Evolutionary conservation across 2,888 invertebrate species (phyloP).

Genomic region (Trichopoda pennipes): DNA sequence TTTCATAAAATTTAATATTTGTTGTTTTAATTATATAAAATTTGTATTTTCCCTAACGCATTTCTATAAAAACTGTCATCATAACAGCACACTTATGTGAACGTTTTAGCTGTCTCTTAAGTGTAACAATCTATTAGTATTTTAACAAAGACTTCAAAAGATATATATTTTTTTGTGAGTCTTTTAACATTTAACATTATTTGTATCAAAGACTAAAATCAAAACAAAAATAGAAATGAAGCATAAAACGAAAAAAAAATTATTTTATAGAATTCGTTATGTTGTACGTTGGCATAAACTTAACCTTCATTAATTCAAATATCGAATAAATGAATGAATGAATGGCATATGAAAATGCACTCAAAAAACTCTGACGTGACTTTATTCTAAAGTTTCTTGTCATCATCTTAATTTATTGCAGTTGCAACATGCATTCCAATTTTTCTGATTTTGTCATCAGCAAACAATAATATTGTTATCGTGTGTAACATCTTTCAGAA

Average conservation of each 20-base stretch:
- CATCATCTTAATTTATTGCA: slow-evolving; percentile 50
- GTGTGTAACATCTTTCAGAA: slow-evolving; percentile 28
- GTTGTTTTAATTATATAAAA: no score
- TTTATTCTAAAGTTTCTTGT: slow-evolving; percentile 26
- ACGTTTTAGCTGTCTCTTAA: background rate
- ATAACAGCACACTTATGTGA: background rate
- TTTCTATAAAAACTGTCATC: slow-evolving; percentile 8
- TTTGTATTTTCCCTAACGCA: background rate
- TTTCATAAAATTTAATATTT: no score
- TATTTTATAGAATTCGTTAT: background rate
- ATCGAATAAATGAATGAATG: no score
- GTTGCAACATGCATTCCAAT: slow-evolving; percentile 56
- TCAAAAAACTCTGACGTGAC: slow-evolving; percentile 23
- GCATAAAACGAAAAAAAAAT: background rate
- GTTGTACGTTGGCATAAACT: slow-evolving; percentile 39
- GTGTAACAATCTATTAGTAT: background rate
- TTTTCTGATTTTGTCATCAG: slow-evolving; percentile 45
- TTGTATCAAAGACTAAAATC: background rate
- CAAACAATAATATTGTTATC: slow-evolving; percentile 22
- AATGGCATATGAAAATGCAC: background rate
- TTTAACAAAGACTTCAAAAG: background rate
- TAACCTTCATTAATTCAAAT: no score
- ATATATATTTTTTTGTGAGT: background rate
- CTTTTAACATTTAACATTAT: slow-evolving; percentile 35
- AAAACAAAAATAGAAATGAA: slow-evolving; percentile 4